phyloP scores from a whole-genome alignment of 1,140 invertebrate species.

The Lutraria rhynchaena region DNA sequence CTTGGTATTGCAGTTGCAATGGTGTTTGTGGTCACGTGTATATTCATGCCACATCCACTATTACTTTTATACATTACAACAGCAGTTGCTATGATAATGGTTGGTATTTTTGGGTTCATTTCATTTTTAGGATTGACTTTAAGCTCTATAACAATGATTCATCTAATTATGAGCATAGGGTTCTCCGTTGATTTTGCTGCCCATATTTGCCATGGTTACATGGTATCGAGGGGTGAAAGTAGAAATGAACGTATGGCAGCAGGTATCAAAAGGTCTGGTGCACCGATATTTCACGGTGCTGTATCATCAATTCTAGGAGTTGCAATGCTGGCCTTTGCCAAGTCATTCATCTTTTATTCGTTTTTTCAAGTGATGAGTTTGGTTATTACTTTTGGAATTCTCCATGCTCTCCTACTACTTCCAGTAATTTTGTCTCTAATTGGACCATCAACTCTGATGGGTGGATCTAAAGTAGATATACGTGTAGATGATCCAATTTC shows the following conservation, averaged over 20 bases:
- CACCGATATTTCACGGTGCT: conserved; percentile 97
- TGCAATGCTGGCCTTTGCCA: conserved; percentile 92
- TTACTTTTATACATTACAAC: conserved; percentile 97
- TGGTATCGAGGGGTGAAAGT: conserved; percentile 87
- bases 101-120: conserved; percentile 98
- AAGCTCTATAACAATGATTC: conserved; percentile 99
- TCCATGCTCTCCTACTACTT: conserved; percentile 33
- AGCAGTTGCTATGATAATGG: conserved; percentile 96
- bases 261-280: conserved; percentile 93
- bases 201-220: conserved; percentile 98
- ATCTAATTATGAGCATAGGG: conserved; percentile 99
- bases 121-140: conserved; percentile 96
- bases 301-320: conserved; percentile 96
- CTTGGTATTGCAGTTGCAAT: conserved; percentile 95
- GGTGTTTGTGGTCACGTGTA: conserved; percentile 98
- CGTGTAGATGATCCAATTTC: background rate
- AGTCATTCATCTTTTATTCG: conserved; percentile 98
- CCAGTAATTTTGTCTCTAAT: conserved; percentile 38
- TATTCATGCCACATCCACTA: conserved; percentile 97
- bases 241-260: conserved; percentile 89
- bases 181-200: conserved; percentile 99
- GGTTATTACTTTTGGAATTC: conserved; percentile 33
- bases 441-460: background rate
- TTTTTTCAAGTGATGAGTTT: conserved; percentile 96
- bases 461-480: background rate